Evolutionary conservation across 2,797 vertebrate species (phyloP).

Genomic region (Echeneis naucrates): DNA sequence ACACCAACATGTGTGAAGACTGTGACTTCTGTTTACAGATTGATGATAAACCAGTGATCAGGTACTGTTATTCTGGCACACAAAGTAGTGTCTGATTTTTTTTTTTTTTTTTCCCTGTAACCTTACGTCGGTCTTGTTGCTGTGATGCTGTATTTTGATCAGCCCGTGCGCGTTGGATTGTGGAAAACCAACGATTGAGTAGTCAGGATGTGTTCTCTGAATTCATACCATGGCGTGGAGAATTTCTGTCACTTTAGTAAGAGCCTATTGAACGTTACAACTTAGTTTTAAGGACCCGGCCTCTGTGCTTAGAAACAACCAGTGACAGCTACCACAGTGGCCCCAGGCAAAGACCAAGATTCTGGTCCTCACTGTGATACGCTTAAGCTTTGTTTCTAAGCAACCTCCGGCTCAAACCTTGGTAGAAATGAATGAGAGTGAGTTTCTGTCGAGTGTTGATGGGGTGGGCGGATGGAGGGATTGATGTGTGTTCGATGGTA

Average conservation of each 20-base stretch:
- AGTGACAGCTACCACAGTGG: constrained; percentile 23
- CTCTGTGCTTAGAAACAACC: constrained; percentile 1
- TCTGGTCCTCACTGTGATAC: constrained; percentile 39
- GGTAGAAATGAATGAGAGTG: constrained; percentile 31
- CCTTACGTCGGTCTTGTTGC: background rate
- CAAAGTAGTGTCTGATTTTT: too few species aligned
- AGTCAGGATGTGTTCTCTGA: background rate
- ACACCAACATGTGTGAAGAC: background rate
- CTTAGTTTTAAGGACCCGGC: background rate
- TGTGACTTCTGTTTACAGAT: background rate
- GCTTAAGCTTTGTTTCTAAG: constrained; percentile 65
- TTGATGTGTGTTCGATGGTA: constrained; percentile 5
- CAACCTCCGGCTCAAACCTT: constrained; percentile 60
- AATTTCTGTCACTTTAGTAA: background rate
- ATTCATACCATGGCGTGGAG: background rate
- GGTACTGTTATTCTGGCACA: background rate
- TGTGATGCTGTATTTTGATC: background rate
- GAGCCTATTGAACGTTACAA: background rate
- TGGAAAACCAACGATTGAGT: background rate
- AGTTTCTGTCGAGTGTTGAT: constrained; percentile 22
- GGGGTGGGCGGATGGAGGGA: constrained; percentile 28
- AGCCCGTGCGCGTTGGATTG: background rate
- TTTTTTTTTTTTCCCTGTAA: background rate
- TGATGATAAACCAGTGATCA: background rate
- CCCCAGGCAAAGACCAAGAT: constrained; percentile 45